Base-by-base conservation (phyloP, 2,797 vertebrate genomes). In the Pipistrellus pygmaeus region DNA sequence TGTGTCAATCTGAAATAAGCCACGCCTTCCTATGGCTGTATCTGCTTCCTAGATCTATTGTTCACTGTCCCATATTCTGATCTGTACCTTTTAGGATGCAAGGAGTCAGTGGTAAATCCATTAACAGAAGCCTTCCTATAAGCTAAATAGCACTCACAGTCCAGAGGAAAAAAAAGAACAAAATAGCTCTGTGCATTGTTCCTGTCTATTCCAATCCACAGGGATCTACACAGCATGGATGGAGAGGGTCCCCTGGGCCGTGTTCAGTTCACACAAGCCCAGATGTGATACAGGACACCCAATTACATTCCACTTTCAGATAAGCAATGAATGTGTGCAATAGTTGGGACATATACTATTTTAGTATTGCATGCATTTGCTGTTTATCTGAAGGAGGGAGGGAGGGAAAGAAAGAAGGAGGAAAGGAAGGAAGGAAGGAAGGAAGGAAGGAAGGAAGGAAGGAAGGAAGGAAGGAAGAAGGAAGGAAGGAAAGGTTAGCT, bases 261-360 rank as follows among this genome's bases (percentile, higher is more conserved):
- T 62, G 14, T 27, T 76, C n/a, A 20, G 14, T 27, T 88, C 72
- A 57, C 38, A 20, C 7, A 21, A 69, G 21, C 41, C 66, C 60
- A 44, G 12, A 9, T 75, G 81, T 27, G 68, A 46, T 46, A 62
- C 13, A 57, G 51, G 68, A 62, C 25, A 62, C 44, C 27, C 53
- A 14, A 15, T 82, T 93, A 68, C 55, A n/a, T 71, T 46, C 77
- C 25, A 85, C 46, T 75, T 90, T 93, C 51, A 78, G 32, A 14
- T 82, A 69, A 93, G 62, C 23, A 57, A 35, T 8, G 21, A 75
- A 77, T 46, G 15, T n/a, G 15, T 51, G 55, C 10, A 20, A 11
- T 14, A 75, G 71, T 88, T 57, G 75, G 30, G 66, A 69, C 55
- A 55, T 69, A 84, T 27, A 10, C 38, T 66, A 68, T 77, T 30